Base-by-base conservation (phyloP, 2,888 invertebrate species). In the Brenthis hecate region DNA sequence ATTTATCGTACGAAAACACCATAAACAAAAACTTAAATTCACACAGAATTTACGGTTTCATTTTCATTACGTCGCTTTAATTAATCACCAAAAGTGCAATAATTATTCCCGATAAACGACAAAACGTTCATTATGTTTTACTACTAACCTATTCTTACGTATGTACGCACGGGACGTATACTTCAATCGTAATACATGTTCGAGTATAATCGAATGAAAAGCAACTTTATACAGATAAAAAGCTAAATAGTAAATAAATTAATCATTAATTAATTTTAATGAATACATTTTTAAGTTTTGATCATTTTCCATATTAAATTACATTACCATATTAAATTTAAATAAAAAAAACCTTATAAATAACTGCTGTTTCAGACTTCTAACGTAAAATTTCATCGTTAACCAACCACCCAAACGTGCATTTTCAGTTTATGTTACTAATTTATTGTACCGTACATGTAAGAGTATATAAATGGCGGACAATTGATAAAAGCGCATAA, bases 401-500 rank as follows among this genome's bases (percentile, higher is more conserved):
- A 43, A 50, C 13, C n/a, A 60, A 60, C 23, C 13, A 8, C 3
- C n/a, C n/a, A 32, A 8, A 60, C 28, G 13, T 60, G 6, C n/a
- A 8, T 3, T n/a, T n/a, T 50, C 50, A 16, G 23, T 19, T 43
- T 43, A 8, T 43, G 11, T 43, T 28, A 28, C 11, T 43, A 43
- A 43, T 43, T 43, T 43, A 43, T 11, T 43, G 36, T 43, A 43
- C 3, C 36, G 36, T 8, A 8, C 36, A 60, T 28, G 32, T 28
- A 60, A n/a, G 16, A 60, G 50, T 19, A 62, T 28, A 53, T 16
- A 68, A 62, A 61, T 62, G 48, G 53, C 53, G 53, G 23, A 58
- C 63, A 68, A 56, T 71, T 68, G 68, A 58, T 66, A 71, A 65
- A 71, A 65, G 68, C 19, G 47, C 48, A 66, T 53, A 65, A 71